A percentile compares a stretch with the other conserved stretches of the same genome.
Evolutionary conservation across 1,140 invertebrate species (phyloP).

Genomic region (Amyelois transitella): DNA sequence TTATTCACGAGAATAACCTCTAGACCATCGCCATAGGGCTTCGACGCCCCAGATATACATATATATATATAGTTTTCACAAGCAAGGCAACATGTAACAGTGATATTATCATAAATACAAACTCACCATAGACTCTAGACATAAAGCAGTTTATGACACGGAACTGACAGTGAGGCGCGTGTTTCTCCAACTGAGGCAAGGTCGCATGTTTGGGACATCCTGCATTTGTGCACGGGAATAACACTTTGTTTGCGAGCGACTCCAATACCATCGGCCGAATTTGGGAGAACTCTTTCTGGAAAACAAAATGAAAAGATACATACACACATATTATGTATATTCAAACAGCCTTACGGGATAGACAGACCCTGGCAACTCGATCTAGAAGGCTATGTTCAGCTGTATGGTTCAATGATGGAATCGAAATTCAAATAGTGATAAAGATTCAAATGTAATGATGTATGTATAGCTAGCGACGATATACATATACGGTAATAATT

Average conservation of each 20-base stretch:
- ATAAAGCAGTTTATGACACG: slow-evolving; percentile 69
- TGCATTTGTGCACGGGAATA: slow-evolving; percentile 64
- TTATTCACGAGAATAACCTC: too few relatives aligned
- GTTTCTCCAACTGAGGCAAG: slow-evolving; percentile 52
- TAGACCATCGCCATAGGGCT: too few relatives aligned
- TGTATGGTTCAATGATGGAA: too few relatives aligned
- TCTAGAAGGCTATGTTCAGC: too few relatives aligned
- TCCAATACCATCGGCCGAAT: slow-evolving; percentile 60
- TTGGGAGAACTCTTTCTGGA: slow-evolving; percentile 64
- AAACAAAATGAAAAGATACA: too few relatives aligned
- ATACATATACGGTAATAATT: too few relatives aligned
- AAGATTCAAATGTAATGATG: too few relatives aligned
- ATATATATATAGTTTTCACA: too few relatives aligned
- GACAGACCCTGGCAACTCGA: not conserved
- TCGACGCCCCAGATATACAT: too few relatives aligned
- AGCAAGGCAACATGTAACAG: too few relatives aligned
- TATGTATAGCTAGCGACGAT: too few relatives aligned
- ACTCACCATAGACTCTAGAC: slow-evolving; percentile 67
- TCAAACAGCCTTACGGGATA: not conserved
- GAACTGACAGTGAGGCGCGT: slow-evolving; percentile 55
- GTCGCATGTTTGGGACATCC: slow-evolving; percentile 61
- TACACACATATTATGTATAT: not conserved
- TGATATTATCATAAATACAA: not conserved
- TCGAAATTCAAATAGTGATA: too few relatives aligned
- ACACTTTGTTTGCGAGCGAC: slow-evolving; percentile 64